Evolutionary conservation across 1,140 invertebrate genomes (phyloP).

Genomic region (Pogonognathellus flavescens): DNA sequence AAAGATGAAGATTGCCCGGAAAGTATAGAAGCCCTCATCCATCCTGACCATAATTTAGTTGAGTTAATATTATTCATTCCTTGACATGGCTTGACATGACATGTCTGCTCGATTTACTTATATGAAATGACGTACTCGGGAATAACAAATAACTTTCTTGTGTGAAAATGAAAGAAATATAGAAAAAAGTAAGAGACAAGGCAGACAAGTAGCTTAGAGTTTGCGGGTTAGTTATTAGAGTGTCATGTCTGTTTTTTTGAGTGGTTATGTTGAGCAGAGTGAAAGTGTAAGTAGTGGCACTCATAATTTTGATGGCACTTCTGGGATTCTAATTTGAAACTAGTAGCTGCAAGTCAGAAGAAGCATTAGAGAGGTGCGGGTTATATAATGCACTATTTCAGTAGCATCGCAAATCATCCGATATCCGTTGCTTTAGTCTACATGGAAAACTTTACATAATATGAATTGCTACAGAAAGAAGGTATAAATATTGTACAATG

Average conservation of each 20-base stretch:
- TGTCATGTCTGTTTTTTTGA: slow-evolving; percentile 22
- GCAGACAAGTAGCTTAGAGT: slow-evolving; percentile 31
- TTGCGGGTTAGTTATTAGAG: slow-evolving; percentile 38
- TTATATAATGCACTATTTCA: too few relatives aligned
- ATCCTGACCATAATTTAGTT: too few relatives aligned
- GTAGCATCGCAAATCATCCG: too few relatives aligned
- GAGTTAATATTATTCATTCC: too few relatives aligned
- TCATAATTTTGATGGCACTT: slow-evolving; percentile 47
- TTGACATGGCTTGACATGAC: too few relatives aligned
- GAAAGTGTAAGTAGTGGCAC: not conserved
- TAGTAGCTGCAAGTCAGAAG: not conserved
- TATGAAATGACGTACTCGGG: not conserved
- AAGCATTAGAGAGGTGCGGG: too few relatives aligned
- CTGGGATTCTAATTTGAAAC: slow-evolving; percentile 39
- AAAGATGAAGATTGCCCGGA: too few relatives aligned
- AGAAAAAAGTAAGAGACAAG: not conserved
- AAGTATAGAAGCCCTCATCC: too few relatives aligned
- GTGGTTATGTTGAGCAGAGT: not conserved
- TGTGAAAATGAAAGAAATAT: not conserved
- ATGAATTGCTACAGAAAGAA: not conserved
- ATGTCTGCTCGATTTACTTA: not conserved
- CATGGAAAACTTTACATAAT: too few relatives aligned
- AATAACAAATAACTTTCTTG: slow-evolving; percentile 9
- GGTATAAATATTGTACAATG: not conserved
- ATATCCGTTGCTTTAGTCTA: too few relatives aligned